Percentiles rank a stretch among this genome's conserved stretches.
Conservation (phyloP, 2,888 invertebrate genomes). For the Cyrtodaria siliqua region DNA sequence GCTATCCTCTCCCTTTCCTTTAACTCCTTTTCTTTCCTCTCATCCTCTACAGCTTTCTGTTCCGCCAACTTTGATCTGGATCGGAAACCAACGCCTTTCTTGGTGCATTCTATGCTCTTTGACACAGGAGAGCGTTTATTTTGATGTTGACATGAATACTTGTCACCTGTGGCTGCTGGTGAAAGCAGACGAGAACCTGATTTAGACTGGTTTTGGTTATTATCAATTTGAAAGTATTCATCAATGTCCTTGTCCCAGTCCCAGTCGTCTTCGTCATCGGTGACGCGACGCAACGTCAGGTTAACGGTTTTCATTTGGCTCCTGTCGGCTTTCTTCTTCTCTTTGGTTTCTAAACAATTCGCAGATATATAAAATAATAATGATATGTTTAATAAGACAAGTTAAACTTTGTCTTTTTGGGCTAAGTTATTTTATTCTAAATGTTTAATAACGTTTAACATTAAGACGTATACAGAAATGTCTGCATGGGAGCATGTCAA, state of each 20-base stretch:
- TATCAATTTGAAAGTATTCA: constrained; percentile 16
- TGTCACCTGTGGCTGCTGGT: too few relatives aligned
- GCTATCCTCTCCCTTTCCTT: constrained; percentile 27
- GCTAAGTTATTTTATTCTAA: too few relatives aligned
- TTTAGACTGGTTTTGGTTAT: constrained; percentile 5
- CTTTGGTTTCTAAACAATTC: neutral
- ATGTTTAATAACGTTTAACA: too few relatives aligned
- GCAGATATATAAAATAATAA: too few relatives aligned
- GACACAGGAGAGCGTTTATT: neutral
- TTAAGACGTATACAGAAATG: too few relatives aligned
- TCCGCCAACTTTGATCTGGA: constrained; percentile 20
- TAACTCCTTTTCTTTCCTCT: constrained; percentile 10
- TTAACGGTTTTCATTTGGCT: neutral
- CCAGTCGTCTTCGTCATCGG: constrained; percentile 27
- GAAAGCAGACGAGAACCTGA: neutral
- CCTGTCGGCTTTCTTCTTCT: constrained; percentile 9
- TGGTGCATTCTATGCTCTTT: constrained; percentile 6
- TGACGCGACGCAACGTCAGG: constrained; percentile 19
- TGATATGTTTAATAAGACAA: too few relatives aligned
- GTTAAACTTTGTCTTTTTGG: too few relatives aligned
- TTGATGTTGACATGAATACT: too few relatives aligned
- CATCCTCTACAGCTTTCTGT: constrained; percentile 3
- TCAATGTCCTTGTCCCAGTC: constrained; percentile 43
- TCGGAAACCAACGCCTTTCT: constrained; percentile 24
- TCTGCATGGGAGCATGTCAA: too few relatives aligned